Evolutionary conservation across 2,113 vertebrate genomes (phyloP).

Genomic region (Eonycteris spelaea): DNA sequence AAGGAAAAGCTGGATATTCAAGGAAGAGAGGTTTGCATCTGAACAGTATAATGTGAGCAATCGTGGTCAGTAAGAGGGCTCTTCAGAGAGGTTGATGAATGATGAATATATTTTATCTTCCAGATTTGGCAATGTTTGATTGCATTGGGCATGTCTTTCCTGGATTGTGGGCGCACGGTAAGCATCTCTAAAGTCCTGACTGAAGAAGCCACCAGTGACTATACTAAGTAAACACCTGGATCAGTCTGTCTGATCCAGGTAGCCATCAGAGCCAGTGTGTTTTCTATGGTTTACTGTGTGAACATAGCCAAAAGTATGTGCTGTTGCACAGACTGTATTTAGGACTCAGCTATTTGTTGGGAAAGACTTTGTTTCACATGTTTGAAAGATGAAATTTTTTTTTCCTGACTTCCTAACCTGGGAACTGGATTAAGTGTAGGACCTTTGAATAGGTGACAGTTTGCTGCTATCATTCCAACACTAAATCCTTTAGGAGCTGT

Average conservation of each 20-base stretch:
- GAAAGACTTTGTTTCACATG: neutral
- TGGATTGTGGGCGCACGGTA: slow-evolving; percentile 90
- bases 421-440: neutral
- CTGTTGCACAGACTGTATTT: slow-evolving; percentile 72
- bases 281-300: slow-evolving; percentile 83
- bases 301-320: slow-evolving; percentile 77
- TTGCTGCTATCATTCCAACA: slow-evolving; percentile 37
- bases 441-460: neutral
- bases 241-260: slow-evolving; percentile 60
- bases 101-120: slow-evolving; percentile 41
- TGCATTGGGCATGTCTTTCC: slow-evolving; percentile 89
- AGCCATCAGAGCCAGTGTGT: slow-evolving; percentile 83
- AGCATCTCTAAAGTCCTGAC: slow-evolving; percentile 84
- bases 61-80: neutral
- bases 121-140: slow-evolving; percentile 93
- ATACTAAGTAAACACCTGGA: slow-evolving; percentile 62
- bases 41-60: neutral
- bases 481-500: slow-evolving; percentile 37
- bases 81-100: neutral
- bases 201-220: slow-evolving; percentile 78
- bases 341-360: neutral
- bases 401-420: slow-evolving; percentile 42
- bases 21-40: neutral
- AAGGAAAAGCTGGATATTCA: neutral
- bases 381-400: neutral